phyloP scores from a whole-genome alignment of 2,797 vertebrate genomes.

The Phylloscopus collybita region DNA sequence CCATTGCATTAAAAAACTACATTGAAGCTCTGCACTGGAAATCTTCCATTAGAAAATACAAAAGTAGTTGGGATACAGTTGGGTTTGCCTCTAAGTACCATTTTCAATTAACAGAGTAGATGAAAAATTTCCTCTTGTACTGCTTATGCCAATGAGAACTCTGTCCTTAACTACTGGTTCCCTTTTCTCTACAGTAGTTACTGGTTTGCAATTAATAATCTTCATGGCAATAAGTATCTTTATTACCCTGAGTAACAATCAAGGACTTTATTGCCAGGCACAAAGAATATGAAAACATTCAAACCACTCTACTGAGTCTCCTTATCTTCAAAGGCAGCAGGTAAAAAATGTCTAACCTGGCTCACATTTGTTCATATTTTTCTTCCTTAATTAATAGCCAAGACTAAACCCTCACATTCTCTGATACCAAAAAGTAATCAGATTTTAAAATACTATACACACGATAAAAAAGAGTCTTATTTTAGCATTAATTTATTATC shows the following conservation, averaged over 20 bases:
- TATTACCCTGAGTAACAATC: background rate
- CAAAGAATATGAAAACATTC: background rate
- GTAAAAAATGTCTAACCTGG: background rate
- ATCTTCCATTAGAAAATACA: background rate
- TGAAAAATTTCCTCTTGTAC: background rate
- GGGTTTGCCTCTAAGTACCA: background rate
- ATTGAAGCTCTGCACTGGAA: background rate
- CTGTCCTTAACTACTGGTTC: background rate
- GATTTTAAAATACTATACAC: background rate
- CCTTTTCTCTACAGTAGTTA: background rate
- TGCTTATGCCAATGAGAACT: background rate
- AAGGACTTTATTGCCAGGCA: background rate
- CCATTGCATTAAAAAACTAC: background rate
- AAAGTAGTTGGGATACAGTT: background rate
- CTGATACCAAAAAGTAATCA: background rate
- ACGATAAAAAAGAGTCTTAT: background rate
- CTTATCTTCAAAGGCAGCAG: background rate
- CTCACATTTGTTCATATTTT: background rate
- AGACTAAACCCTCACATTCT: background rate
- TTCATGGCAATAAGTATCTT: background rate
- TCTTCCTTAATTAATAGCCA: background rate
- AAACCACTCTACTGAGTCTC: background rate
- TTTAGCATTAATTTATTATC: background rate
- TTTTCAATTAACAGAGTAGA: background rate
- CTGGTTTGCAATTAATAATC: background rate